Evolutionary conservation across 2,113 vertebrate genomes (phyloP), one percentile per base, ranked within the genome.

Genomic region (Agapornis roseicollis): DNA sequence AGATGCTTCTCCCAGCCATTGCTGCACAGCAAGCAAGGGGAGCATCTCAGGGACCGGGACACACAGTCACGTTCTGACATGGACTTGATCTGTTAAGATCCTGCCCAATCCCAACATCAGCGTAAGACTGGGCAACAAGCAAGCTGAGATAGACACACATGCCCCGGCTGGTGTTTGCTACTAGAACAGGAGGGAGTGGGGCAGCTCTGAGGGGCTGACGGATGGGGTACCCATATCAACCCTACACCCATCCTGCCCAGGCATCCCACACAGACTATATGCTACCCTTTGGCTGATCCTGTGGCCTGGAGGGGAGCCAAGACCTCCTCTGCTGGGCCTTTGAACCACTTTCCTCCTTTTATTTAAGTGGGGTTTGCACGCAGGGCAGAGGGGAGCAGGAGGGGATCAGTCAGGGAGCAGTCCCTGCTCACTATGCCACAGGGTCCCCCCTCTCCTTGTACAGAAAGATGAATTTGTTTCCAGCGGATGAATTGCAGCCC

Each of bases 251-350:
- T 93, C 96, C 93, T 73, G 46, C 68, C 46, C 37, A 27, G 69
- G 52, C 31, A 33, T 76, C 20, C 41, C 44, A 41, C 49, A 35
- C 42, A 46, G 93, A 85, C 68, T 65, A 42, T 22, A 2, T 1
- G 23, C 87, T 94, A 94, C 94, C 96, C 96, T 97, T 96, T 97
- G 94, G 97, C 97, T 97, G 97, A 97, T 97, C 97, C 90, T 80
- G 74, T 68, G 55, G 83, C 79, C 96, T 97, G 98, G 96, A 97
- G 95, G 77, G 71, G 23, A 79, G 97, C 97, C 98, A 98, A 96
- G 79, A 71, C 86, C 76, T 29, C 78, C 94, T 88, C 78, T 46
- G 52, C 0, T 1, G 69, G 52, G 76, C 90, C 92, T 96, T 96
- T 81, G 94, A 93, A 58, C 33, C 9, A 6, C 20, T 58, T 31